These are phyloP conservation scores for Coccyzus lansbergi DNA, from an alignment of 2,797 vertebrate genomes.

Conservation along the genomic window DNA sequence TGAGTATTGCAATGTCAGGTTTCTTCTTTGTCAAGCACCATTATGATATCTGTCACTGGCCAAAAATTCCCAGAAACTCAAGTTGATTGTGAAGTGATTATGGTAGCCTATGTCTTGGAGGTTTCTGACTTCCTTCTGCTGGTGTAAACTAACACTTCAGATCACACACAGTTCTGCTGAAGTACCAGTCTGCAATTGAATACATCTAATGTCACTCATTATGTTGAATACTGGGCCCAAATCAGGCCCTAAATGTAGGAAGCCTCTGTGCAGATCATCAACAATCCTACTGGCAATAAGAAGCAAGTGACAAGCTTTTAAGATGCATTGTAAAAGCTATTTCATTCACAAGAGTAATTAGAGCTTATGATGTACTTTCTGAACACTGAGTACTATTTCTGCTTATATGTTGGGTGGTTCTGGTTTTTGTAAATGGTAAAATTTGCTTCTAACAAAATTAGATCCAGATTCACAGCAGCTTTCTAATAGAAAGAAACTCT, in stretches of 20 bases:
- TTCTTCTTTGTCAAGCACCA: background rate
- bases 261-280: background rate
- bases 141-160: background rate
- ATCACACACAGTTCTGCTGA: background rate
- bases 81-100: background rate
- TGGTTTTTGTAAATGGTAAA: background rate
- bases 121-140: background rate
- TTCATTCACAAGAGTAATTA: background rate
- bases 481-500: background rate
- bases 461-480: background rate
- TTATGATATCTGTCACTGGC: background rate
- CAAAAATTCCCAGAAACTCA: background rate
- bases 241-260: background rate
- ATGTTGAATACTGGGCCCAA: background rate
- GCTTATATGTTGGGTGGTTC: background rate
- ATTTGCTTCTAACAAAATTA: background rate
- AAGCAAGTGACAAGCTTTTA: background rate
- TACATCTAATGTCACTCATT: background rate
- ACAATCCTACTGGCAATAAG: background rate
- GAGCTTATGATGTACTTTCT: background rate
- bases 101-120: background rate
- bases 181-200: background rate
- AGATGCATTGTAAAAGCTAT: background rate
- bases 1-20: background rate
- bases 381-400: background rate